Conservation (phyloP, 2,113 vertebrate species). For the Bombycilla garrulus region DNA sequence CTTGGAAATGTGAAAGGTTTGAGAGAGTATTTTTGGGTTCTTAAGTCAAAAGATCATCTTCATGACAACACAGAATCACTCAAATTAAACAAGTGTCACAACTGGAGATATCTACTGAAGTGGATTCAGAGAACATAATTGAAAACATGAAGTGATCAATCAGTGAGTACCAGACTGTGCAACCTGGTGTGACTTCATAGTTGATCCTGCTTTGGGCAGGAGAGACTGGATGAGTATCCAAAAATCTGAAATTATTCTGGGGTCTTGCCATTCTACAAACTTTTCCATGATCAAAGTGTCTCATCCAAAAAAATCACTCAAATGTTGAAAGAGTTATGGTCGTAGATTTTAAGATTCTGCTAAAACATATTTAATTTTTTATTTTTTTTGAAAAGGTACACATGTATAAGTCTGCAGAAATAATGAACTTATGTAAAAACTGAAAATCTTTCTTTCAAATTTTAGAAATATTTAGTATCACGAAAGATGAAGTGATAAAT, state of each 20-base stretch:
- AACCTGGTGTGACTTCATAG: neutral
- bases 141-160: neutral
- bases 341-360: neutral
- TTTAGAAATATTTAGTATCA: neutral
- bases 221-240: neutral
- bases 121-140: neutral
- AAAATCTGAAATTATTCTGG: neutral
- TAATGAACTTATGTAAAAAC: neutral
- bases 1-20: neutral
- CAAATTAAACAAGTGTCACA: neutral
- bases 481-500: neutral
- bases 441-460: neutral
- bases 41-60: neutral
- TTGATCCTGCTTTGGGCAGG: neutral
- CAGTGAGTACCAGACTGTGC: neutral
- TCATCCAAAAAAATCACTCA: neutral
- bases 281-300: neutral
- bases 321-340: neutral
- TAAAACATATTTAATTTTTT: neutral
- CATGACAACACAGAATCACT: neutral
- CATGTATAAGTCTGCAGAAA: neutral
- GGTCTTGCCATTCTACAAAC: neutral
- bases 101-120: neutral
- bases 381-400: neutral
- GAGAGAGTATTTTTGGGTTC: neutral